Percentiles rank a stretch among this genome's conserved stretches.
phyloP scores from a whole-genome alignment of 2,113 vertebrate genomes.

The Misgurnus anguillicaudatus region DNA sequence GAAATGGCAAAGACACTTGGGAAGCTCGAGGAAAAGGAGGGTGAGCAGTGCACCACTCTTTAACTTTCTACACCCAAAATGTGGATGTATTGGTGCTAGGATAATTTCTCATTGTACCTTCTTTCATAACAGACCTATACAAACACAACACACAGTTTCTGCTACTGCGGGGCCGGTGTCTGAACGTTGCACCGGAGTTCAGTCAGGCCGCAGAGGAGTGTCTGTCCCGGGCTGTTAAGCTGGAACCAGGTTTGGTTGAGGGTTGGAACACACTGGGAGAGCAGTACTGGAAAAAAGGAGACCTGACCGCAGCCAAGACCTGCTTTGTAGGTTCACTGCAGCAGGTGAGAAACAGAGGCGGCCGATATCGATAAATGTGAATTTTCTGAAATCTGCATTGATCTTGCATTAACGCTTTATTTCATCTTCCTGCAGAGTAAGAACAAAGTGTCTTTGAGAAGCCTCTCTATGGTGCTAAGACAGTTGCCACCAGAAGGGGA shows the following conservation, averaged over 20 bases:
- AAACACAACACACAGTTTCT: conserved; percentile 77
- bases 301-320: conserved; percentile 81
- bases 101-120: neutral
- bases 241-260: conserved; percentile 84
- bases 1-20: conserved; percentile 76
- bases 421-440: conserved; percentile 72
- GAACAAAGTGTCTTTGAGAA: conserved; percentile 88
- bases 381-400: neutral
- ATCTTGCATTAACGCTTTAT: neutral
- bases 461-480: conserved; percentile 88
- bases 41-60: conserved; percentile 55
- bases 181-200: conserved; percentile 80
- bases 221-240: conserved; percentile 86
- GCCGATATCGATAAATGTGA: neutral
- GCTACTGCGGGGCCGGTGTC: conserved; percentile 81
- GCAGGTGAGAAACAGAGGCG: conserved; percentile 68
- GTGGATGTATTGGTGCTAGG: neutral
- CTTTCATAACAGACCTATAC: conserved; percentile 67
- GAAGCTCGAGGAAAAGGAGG: conserved; percentile 78
- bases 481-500: conserved; percentile 72
- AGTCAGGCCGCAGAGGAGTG: conserved; percentile 78
- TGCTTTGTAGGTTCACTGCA: conserved; percentile 88
- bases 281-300: conserved; percentile 91
- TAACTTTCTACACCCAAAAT: neutral
- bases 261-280: conserved; percentile 91